These are phyloP conservation scores for Pluvialis apricaria DNA, from an alignment of 2,113 vertebrate genomes.

Conservation along the genomic window DNA sequence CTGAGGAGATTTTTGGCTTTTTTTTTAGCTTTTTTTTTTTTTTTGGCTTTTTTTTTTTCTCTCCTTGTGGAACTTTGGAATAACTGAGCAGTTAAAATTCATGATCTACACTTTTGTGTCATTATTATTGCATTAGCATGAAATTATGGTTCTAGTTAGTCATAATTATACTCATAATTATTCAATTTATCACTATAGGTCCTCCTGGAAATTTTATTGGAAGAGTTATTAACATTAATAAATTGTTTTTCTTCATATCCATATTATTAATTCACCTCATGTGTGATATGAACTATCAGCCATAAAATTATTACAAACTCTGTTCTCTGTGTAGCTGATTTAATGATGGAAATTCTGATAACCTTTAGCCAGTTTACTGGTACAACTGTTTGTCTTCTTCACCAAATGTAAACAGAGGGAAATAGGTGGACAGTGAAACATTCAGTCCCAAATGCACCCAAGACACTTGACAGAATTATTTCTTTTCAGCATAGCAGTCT, in stretches of 20 bases:
- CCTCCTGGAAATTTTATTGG: slow-evolving; percentile 80
- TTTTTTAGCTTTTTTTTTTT: not conserved
- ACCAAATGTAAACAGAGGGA: not conserved
- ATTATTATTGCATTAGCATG: slow-evolving; percentile 84
- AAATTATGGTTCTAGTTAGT: slow-evolving; percentile 81
- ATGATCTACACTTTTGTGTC: slow-evolving; percentile 79
- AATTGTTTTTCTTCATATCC: slow-evolving; percentile 82
- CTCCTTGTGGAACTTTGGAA: slow-evolving; percentile 69
- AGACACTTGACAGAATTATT: not conserved
- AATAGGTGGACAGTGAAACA: not conserved
- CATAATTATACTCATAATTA: slow-evolving; percentile 82
- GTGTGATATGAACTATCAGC: slow-evolving; percentile 71
- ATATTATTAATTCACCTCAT: slow-evolving; percentile 74
- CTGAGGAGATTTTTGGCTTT: not conserved
- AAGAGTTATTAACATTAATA: slow-evolving; percentile 82
- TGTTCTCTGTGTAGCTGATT: not conserved
- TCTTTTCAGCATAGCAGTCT: not conserved
- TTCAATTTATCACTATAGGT: slow-evolving; percentile 81
- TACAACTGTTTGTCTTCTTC: not conserved
- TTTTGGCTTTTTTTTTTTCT: not conserved
- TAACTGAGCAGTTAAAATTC: slow-evolving; percentile 80
- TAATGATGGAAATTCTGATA: slow-evolving; percentile 20
- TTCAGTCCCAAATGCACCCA: not conserved
- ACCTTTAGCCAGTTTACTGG: slow-evolving; percentile 22
- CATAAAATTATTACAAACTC: slow-evolving; percentile 61